These are phyloP conservation scores for Drosophila mulleri DNA, from an alignment of 2,888 invertebrate genomes.

Conservation along the genomic window DNA sequence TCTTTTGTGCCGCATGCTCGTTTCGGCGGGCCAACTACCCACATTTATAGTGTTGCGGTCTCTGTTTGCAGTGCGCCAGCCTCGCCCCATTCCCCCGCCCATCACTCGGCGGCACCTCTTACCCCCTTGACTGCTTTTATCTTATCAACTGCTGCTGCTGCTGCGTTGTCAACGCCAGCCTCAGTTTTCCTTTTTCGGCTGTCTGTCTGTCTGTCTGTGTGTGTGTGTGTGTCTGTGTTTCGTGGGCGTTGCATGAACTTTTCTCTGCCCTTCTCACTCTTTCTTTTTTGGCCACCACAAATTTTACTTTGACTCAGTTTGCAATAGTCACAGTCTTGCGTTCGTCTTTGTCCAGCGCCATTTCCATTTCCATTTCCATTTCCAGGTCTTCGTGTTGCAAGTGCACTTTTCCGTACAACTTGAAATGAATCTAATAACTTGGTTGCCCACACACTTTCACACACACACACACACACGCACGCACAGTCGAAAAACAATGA, in stretches of 20 bases:
- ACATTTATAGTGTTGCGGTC: slow-evolving; percentile 79
- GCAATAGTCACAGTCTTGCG: slow-evolving; percentile 38
- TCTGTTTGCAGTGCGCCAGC: slow-evolving; percentile 47
- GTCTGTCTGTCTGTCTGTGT: slow-evolving; percentile 3
- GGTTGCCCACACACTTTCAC: slow-evolving; percentile 34
- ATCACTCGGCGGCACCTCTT: neutral
- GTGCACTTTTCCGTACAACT: slow-evolving; percentile 78
- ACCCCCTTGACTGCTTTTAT: neutral
- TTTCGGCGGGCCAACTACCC: slow-evolving; percentile 66
- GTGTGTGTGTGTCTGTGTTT: slow-evolving; percentile 7
- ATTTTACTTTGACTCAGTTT: slow-evolving; percentile 73
- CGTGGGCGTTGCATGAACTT: slow-evolving; percentile 46
- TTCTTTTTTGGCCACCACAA: slow-evolving; percentile 18
- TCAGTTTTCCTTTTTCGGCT: slow-evolving; percentile 22
- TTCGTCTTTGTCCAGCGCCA: slow-evolving; percentile 20
- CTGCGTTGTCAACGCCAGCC: slow-evolving; percentile 74
- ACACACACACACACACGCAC: slow-evolving; percentile 9
- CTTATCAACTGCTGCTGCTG: slow-evolving; percentile 39
- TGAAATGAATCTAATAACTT: slow-evolving; percentile 81
- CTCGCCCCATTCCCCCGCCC: neutral
- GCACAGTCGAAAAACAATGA: slow-evolving; percentile 62
- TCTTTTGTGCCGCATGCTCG: slow-evolving; percentile 70
- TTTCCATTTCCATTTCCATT: slow-evolving; percentile 25
- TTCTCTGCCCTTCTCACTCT: neutral
- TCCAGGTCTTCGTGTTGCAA: slow-evolving; percentile 60